Conservation (phyloP, 2,888 invertebrate species). For the Conistra vaccinii region DNA sequence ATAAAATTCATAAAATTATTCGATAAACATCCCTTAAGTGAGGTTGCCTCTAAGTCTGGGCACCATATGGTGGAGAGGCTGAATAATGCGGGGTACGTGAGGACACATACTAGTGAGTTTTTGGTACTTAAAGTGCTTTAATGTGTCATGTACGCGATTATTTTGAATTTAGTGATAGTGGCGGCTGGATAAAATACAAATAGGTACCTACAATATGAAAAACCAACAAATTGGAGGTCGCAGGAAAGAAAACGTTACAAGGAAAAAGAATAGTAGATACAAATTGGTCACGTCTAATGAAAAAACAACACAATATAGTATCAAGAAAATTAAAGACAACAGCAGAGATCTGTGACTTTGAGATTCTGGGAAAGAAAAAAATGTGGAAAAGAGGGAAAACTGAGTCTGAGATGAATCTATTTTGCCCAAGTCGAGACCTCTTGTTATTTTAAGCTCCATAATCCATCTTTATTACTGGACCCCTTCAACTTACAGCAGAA, state of each 20-base stretch:
- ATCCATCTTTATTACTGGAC: conserved; percentile 36
- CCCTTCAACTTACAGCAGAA: conserved; percentile 18
- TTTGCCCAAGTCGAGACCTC: conserved; percentile 17
- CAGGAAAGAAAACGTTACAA: no score
- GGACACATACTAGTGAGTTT: conserved; percentile 29
- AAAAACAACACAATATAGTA: neutral
- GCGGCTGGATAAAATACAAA: neutral
- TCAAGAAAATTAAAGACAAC: conserved; percentile 2
- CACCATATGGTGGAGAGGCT: conserved; percentile 58
- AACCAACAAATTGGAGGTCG: neutral
- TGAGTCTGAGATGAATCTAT: neutral
- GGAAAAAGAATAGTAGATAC: neutral
- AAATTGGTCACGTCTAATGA: neutral
- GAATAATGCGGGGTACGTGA: conserved; percentile 62
- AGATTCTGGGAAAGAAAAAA: neutral
- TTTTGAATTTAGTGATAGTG: conserved; percentile 11
- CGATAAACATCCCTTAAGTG: conserved; percentile 60
- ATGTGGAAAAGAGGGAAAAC: neutral
- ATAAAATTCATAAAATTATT: conserved; percentile 68
- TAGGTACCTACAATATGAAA: neutral
- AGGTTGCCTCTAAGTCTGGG: conserved; percentile 57
- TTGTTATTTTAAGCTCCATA: conserved; percentile 22
- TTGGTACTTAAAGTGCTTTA: conserved; percentile 30
- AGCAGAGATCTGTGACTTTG: neutral
- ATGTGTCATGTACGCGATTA: conserved; percentile 3